Evolutionary conservation across 2,888 invertebrate species (phyloP).

Genomic region (Boloria euphrosyne): DNA sequence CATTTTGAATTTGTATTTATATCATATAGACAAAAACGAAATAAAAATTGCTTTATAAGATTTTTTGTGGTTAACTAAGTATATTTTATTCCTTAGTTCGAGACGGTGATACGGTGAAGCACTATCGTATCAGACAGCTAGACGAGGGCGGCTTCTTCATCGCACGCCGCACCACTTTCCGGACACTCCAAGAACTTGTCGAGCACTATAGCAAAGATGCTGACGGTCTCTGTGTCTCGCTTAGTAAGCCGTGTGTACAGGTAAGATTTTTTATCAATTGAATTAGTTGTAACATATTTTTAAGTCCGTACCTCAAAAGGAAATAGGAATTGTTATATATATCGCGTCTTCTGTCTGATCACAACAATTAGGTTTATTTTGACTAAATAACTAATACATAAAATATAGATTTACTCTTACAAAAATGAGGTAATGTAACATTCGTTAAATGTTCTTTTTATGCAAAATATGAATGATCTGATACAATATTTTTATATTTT

Average conservation of each 20-base stretch:
- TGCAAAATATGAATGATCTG: too few species aligned
- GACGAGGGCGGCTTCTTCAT: constrained; percentile 99
- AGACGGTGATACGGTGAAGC: constrained; percentile 99
- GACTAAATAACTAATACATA: too few species aligned
- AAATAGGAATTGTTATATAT: too few species aligned
- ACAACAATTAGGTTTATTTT: too few species aligned
- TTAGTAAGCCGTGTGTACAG: constrained; percentile 97
- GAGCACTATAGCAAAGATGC: constrained; percentile 99
- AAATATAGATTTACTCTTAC: neutral
- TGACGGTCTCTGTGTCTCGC: constrained; percentile 98
- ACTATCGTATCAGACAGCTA: constrained; percentile 98
- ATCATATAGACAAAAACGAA: too few species aligned
- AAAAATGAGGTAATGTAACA: neutral
- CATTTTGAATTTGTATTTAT: too few species aligned
- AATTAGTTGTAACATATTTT: too few species aligned
- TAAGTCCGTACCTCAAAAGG: too few species aligned
- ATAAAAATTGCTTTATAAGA: neutral
- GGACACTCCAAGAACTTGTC: constrained; percentile 97
- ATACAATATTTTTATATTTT: neutral
- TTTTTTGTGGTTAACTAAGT: constrained; percentile 33
- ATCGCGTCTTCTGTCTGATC: too few species aligned
- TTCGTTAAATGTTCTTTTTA: too few species aligned
- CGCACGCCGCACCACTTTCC: constrained; percentile 97
- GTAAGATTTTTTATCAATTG: constrained; percentile 69
- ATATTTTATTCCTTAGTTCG: constrained; percentile 86